A percentile compares a stretch with the other conserved stretches of the same genome.
phyloP scores from a whole-genome alignment of 2,113 vertebrate genomes.

The Rousettus leschenaultii region DNA sequence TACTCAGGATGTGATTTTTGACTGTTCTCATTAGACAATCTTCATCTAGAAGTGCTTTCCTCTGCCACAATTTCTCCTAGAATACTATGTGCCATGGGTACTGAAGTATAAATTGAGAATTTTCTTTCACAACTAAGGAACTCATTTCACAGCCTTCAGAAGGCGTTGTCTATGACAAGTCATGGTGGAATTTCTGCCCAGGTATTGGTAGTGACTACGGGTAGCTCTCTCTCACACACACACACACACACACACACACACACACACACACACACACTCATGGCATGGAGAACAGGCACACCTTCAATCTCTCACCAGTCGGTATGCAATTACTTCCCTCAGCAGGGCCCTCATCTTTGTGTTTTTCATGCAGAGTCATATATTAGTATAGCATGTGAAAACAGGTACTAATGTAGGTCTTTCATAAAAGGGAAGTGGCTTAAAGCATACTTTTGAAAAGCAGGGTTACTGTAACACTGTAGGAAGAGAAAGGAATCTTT shows the following conservation, averaged over 20 bases:
- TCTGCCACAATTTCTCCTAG: neutral
- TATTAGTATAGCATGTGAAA: neutral
- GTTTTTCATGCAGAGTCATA: neutral
- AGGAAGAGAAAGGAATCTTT: neutral
- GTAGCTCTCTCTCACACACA: neutral
- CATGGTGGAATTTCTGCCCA: neutral
- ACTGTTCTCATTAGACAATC: neutral
- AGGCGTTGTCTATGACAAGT: neutral
- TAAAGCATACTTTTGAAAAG: neutral
- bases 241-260: neutral
- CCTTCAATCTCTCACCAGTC: neutral
- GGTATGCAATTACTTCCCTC: neutral
- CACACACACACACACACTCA: neutral
- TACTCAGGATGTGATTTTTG: neutral
- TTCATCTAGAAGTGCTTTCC: neutral
- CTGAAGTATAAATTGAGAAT: neutral
- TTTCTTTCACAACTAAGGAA: neutral
- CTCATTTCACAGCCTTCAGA: neutral
- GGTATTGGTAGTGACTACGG: neutral
- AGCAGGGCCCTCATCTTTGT: neutral
- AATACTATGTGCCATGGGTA: neutral
- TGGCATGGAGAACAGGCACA: no score
- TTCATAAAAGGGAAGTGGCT: neutral
- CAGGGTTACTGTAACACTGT: neutral
- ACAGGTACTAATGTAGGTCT: neutral